Evolutionary conservation across 2,888 invertebrate genomes (phyloP), one percentile per base, ranked within the genome.

Genomic region (Notodonta dromedarius): DNA sequence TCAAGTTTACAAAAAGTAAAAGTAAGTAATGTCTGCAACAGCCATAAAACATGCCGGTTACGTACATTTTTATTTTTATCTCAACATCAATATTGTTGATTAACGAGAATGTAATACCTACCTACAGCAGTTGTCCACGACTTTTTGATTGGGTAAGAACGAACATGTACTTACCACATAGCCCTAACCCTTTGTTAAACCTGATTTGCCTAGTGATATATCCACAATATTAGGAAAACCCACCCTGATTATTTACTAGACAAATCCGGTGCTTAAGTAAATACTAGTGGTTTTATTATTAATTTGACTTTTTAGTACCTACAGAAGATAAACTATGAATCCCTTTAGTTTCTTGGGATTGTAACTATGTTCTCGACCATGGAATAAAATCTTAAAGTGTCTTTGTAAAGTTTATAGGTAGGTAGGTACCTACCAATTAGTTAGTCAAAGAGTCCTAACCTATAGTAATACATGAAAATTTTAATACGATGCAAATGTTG

Each of bases 81-180:
- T 48, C 4, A 48, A 48, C 14, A 48, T 14, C 0, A 48, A 48
- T 48, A 48, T 50, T 2, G 46, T 46, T 46, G 46, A 46, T 46
- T 46, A n/a, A n/a, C n/a, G n/a, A 5, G 12, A 50, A 16, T 50
- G 14, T 48, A 48, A 48, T 35, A 24, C 24, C 24, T 24, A 24
- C 24, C 24, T 24, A 48, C n/a, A 48, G 50, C 50, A 16, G 16
- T 50, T 16, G 50, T 16, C 16, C 50, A 50, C 16, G 50, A 16
- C 50, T 9, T 50, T 48, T 50, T 8, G 50, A 16, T 50, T 50
- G 50, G 50, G 50, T 50, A 50, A 50, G 13, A 50, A 50, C 50
- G 4, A 14, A 16, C 50, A 48, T 12, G 14, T 46, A 46, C 16
- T 9, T 9, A 50, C 16, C 50, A 16, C 8, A 16, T 42, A 42